phyloP scores from a whole-genome alignment of 2,888 invertebrate species.

The Silvanus unidentatus region DNA sequence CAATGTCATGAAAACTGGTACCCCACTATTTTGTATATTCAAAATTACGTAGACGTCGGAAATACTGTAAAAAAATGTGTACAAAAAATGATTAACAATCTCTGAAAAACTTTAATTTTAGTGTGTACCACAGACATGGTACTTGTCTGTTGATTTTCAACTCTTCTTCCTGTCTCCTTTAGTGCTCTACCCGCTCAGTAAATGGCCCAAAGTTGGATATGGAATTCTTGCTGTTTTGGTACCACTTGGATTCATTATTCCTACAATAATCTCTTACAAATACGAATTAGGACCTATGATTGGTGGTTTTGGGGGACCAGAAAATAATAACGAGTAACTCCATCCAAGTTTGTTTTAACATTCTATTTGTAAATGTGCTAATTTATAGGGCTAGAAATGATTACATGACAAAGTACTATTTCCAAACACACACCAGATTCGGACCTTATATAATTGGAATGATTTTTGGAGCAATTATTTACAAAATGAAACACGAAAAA shows the following conservation, averaged over 20 bases:
- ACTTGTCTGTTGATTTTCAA: slow-evolving; percentile 1
- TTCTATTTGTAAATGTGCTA: background rate
- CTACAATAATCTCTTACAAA: slow-evolving; percentile 5
- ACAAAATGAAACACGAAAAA: slow-evolving; percentile 3
- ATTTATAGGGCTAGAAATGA: background rate
- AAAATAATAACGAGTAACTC: background rate
- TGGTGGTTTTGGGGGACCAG: too few species aligned
- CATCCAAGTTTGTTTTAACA: background rate
- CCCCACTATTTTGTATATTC: slow-evolving; percentile 47
- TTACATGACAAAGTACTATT: slow-evolving; percentile 6
- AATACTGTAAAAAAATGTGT: background rate
- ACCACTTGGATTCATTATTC: background rate
- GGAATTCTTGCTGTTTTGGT: background rate
- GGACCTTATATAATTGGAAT: slow-evolving; percentile 13
- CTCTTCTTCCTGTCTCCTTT: slow-evolving; percentile 27
- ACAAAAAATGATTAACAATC: background rate
- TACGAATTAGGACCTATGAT: slow-evolving; percentile 2
- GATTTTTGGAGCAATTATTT: slow-evolving; percentile 10
- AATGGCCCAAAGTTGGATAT: background rate
- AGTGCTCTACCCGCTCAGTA: background rate
- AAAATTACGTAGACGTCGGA: slow-evolving; percentile 41
- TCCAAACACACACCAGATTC: slow-evolving; percentile 11
- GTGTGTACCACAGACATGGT: slow-evolving; percentile 2
- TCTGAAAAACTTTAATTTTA: too few species aligned
- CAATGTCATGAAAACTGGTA: slow-evolving; percentile 48